Percentiles rank a stretch among this genome's conserved stretches.
phyloP scores from a whole-genome alignment of 2,797 vertebrate species.

The Leptoclinus maculatus region DNA sequence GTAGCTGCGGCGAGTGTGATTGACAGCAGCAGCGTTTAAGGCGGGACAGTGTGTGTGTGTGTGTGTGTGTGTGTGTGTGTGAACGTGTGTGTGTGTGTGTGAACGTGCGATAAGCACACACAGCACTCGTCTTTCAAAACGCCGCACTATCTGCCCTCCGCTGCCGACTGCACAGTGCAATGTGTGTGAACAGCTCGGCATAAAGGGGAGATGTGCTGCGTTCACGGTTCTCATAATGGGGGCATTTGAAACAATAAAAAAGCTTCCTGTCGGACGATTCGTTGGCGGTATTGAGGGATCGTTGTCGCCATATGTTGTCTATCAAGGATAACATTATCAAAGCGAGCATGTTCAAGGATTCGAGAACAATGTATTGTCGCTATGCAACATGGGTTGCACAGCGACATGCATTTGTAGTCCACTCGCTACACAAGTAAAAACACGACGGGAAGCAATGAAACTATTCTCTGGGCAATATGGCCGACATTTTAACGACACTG shows the following conservation, averaged over 20 bases:
- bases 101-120: constrained; percentile 24
- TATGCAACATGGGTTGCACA: too few species aligned
- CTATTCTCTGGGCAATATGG: too few species aligned
- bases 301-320: not conserved
- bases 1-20: constrained; percentile 43
- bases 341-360: not conserved
- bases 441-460: not conserved
- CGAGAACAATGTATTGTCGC: too few species aligned
- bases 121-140: constrained; percentile 37
- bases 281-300: not conserved
- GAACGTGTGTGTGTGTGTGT: not conserved
- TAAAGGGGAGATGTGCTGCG: constrained; percentile 26
- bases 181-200: constrained; percentile 17
- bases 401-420: too few species aligned
- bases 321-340: constrained; percentile 6
- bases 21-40: constrained; percentile 59
- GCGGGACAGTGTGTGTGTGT: not conserved
- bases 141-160: not conserved
- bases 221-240: constrained; percentile 16
- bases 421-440: not conserved
- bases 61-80: not conserved
- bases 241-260: constrained; percentile 26
- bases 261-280: constrained; percentile 1
- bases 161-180: constrained; percentile 1
- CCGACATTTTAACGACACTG: not conserved